phyloP scores from a whole-genome alignment of 2,113 vertebrate species.

The Scomber scombrus region DNA sequence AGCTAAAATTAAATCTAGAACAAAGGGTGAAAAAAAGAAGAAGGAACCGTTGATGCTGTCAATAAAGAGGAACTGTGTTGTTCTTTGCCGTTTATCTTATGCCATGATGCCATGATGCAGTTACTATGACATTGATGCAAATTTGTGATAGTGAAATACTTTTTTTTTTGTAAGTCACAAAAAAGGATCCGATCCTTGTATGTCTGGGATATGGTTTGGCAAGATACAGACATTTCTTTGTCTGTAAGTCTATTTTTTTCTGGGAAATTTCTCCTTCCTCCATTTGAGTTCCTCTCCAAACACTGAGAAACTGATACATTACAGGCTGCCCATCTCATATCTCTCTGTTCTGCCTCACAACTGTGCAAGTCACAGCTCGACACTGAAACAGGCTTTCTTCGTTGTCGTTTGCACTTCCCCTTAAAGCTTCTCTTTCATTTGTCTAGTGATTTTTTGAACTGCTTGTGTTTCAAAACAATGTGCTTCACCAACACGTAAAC shows the following conservation, averaged over 20 bases:
- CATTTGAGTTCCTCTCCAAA: constrained; percentile 49
- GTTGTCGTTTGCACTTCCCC: constrained; percentile 16
- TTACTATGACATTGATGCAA: neutral
- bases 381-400: constrained; percentile 2
- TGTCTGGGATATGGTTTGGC: neutral
- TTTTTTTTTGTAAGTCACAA: constrained; percentile 26
- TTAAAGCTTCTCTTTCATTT: constrained; percentile 7
- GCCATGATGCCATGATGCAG: neutral
- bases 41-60: constrained; percentile 14
- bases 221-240: neutral
- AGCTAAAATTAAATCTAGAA: constrained; percentile 31
- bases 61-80: constrained; percentile 46
- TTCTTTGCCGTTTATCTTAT: neutral
- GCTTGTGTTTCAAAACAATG: constrained; percentile 27
- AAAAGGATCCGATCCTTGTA: constrained; percentile 28
- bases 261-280: constrained; percentile 5
- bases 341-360: constrained; percentile 25
- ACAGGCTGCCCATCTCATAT: constrained; percentile 43
- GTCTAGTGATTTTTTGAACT: neutral
- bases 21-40: constrained; percentile 7
- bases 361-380: neutral
- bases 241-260: neutral
- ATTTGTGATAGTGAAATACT: constrained; percentile 3
- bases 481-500: neutral
- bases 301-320: constrained; percentile 36